Conservation (phyloP, 2,888 invertebrate species). For the Amitus sp. region DNA sequence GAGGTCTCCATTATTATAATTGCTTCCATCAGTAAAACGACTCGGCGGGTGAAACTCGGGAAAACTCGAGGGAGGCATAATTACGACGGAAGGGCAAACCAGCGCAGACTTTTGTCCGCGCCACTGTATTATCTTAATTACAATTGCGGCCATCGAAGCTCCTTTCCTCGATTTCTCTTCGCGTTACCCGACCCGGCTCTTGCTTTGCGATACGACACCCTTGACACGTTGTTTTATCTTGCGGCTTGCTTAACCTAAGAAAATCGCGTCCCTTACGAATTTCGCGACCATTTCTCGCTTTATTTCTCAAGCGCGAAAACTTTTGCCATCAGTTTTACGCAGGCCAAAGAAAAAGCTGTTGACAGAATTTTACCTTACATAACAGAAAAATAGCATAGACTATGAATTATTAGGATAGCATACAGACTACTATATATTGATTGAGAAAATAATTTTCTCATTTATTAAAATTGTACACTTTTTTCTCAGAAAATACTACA, state of each 20-base stretch:
- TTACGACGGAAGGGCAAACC: slow-evolving; percentile 22
- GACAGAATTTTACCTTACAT: no score
- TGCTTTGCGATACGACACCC: neutral
- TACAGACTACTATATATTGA: no score
- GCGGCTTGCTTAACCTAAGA: slow-evolving; percentile 9
- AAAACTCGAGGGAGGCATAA: slow-evolving; percentile 49
- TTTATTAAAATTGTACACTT: no score
- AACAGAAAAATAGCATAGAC: no score
- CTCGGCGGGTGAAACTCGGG: slow-evolving; percentile 42
- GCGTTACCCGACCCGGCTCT: neutral
- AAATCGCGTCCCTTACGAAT: slow-evolving; percentile 9
- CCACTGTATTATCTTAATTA: slow-evolving; percentile 49
- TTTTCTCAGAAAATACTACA: no score
- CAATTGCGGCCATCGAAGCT: slow-evolving; percentile 42
- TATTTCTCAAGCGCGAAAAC: slow-evolving; percentile 5
- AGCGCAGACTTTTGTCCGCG: slow-evolving; percentile 21
- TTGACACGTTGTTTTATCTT: slow-evolving; percentile 14
- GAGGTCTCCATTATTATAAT: slow-evolving; percentile 55
- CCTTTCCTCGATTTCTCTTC: slow-evolving; percentile 25
- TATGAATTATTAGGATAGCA: no score
- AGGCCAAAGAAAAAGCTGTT: no score
- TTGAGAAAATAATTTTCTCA: no score
- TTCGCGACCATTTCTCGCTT: neutral
- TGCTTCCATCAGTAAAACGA: slow-evolving; percentile 52
- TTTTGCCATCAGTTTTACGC: slow-evolving; percentile 8